Base-by-base conservation (phyloP, 2,797 vertebrate genomes). In the Pseudochaenichthys georgianus region DNA sequence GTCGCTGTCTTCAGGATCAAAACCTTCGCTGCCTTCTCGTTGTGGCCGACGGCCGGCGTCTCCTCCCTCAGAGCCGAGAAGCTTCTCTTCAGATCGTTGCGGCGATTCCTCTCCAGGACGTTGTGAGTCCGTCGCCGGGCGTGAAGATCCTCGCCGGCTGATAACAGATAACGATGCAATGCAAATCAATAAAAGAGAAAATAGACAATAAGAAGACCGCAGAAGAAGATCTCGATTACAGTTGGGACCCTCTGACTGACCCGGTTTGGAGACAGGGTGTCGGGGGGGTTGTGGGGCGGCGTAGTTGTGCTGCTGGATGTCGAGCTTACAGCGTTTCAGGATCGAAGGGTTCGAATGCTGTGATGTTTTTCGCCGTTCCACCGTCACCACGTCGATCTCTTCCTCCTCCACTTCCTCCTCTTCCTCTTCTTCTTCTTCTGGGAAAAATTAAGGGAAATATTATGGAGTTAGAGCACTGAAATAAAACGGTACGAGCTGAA, bases 271-370 rank as follows among this genome's bases (percentile, higher is more conserved):
- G 0, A 95, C 90, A 0, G 96, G 96, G 64, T 91, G 96, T 77
- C 95, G 95, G 50, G 64, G 86, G 70, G 92, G 96, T 70, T 94
- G 93, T 75, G 93, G 94, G 1, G 97, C 97, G 0, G 97, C 97
- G 0, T 98, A 98, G 47, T 98, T 98, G 94, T 99, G 97, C 83
- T 98, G 97, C 45, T 97, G 97, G 57, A 95, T 96, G 78, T 95
- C 94, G 80, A 99, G 92, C 0, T 97, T 96, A 82, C 96, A 97
- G 61, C 96, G 90, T 82, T 98, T 98, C 3, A 97, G 94, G 28
- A 98, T 96, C 52, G 97, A 88, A 0, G 96, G 96, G 11, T 54
- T 61, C 2, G 45, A 21, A 2, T 16, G 71, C 17, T 3, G 78
- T 0, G 91, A 80, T 0, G 11, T 3, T 43, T 81, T 95, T 11